Evolutionary conservation across 1,140 invertebrate genomes (phyloP).

Genomic region (Papilio helenus): DNA sequence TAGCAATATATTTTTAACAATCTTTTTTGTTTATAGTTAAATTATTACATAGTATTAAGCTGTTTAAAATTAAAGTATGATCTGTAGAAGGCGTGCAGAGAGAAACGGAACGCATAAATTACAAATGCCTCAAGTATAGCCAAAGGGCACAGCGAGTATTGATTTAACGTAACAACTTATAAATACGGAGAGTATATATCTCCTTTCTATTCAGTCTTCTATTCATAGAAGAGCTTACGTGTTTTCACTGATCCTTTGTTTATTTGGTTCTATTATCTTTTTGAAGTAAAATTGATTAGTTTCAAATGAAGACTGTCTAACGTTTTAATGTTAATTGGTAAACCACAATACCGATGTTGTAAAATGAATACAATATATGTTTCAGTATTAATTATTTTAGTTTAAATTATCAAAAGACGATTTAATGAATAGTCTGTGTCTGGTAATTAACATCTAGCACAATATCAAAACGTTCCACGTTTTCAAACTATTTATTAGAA

Average conservation of each 20-base stretch:
- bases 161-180: too few species aligned
- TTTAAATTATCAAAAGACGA: neutral
- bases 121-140: too few species aligned
- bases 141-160: too few species aligned
- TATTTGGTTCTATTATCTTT: neutral
- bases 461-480: neutral
- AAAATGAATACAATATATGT: neutral
- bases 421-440: neutral
- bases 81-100: too few species aligned
- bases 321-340: constrained; percentile 9
- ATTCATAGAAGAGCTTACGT: neutral
- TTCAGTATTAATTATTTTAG: neutral
- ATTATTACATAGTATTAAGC: too few species aligned
- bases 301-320: neutral
- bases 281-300: constrained; percentile 8
- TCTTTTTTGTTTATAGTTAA: too few species aligned
- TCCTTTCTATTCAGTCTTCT: neutral
- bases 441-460: neutral
- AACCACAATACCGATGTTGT: constrained; percentile 3
- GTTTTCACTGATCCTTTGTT: neutral
- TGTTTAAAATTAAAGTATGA: too few species aligned
- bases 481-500: neutral
- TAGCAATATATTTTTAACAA: too few species aligned
- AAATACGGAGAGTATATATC: neutral
- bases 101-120: too few species aligned